phyloP scores from a whole-genome alignment of 2,113 vertebrate species.

The Eptesicus fuscus region DNA sequence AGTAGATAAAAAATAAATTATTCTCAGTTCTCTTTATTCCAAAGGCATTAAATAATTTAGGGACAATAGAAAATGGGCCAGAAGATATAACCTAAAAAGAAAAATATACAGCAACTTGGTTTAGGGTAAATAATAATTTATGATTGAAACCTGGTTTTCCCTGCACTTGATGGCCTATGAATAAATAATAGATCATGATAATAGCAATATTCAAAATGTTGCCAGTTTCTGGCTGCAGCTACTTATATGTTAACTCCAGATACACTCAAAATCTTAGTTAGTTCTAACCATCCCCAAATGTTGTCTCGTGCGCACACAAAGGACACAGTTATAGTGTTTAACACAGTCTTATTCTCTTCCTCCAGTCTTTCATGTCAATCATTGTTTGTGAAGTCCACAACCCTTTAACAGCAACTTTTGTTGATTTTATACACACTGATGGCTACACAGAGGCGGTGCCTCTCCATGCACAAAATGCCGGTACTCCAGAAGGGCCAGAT shows the following conservation, averaged over 20 bases:
- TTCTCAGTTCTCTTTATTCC: not conserved
- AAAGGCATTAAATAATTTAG: not conserved
- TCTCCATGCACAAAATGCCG: not conserved
- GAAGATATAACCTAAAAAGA: not conserved
- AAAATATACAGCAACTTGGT: not conserved
- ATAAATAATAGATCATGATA: not conserved
- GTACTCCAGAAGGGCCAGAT: not conserved
- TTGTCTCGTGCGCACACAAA: not conserved
- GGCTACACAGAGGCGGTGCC: not conserved
- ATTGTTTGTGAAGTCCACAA: not conserved
- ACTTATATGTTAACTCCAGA: not conserved
- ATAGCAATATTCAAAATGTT: not conserved
- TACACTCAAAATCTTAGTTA: not conserved
- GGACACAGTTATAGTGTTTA: accelerated
- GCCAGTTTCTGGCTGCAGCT: accelerated
- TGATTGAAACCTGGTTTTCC: not conserved
- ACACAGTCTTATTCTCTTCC: not conserved
- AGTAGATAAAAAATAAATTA: not conserved
- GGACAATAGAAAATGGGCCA: not conserved
- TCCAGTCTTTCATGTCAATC: not conserved
- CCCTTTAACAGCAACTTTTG: not conserved
- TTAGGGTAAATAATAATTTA: not conserved
- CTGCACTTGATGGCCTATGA: not conserved
- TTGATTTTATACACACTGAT: not conserved
- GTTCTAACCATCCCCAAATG: not conserved